Evolutionary conservation across 1,140 invertebrate genomes (phyloP), one percentile per base, ranked within the genome.

Genomic region (Brachionus calyciflorus): DNA sequence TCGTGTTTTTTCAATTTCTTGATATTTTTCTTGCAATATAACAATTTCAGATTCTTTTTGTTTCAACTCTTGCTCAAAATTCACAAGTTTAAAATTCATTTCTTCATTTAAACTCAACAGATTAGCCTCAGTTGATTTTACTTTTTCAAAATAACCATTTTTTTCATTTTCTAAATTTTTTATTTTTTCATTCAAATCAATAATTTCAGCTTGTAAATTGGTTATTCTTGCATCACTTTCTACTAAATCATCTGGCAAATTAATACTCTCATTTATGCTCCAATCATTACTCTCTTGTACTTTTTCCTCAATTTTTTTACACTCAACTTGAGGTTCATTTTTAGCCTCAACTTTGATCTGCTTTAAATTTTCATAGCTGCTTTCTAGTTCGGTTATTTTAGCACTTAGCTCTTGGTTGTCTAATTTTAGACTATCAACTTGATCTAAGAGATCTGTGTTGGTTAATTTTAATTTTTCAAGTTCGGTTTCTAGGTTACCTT

Each of bases 341-440:
- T 57, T 17, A 6, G 17, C n/a, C n/a, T n/a, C n/a, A n/a, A n/a
- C n/a, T n/a, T n/a, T n/a, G n/a, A n/a, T n/a, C n/a, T n/a, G n/a
- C n/a, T n/a, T n/a, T n/a, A n/a, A n/a, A n/a, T n/a, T n/a, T n/a
- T n/a, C n/a, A n/a, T n/a, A n/a, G n/a, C n/a, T n/a, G n/a, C n/a
- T n/a, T n/a, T n/a, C n/a, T n/a, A n/a, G n/a, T n/a, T n/a, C n/a
- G n/a, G n/a, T n/a, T n/a, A n/a, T n/a, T n/a, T n/a, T n/a, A n/a
- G n/a, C n/a, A n/a, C n/a, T n/a, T n/a, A n/a, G n/a, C n/a, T 57
- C 53, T 57, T 57, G 7, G 6, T 57, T 57, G 5, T 57, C 53
- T 6, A 57, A n/a, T 10, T 33, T 28, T 6, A 57, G 12, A 9
- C 6, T 12, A n/a, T 57, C 53, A 12, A 57, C 3, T 33, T 57